Evolutionary conservation across 2,797 vertebrate species (phyloP).

Genomic region (Kryptolebias ocellatus): DNA sequence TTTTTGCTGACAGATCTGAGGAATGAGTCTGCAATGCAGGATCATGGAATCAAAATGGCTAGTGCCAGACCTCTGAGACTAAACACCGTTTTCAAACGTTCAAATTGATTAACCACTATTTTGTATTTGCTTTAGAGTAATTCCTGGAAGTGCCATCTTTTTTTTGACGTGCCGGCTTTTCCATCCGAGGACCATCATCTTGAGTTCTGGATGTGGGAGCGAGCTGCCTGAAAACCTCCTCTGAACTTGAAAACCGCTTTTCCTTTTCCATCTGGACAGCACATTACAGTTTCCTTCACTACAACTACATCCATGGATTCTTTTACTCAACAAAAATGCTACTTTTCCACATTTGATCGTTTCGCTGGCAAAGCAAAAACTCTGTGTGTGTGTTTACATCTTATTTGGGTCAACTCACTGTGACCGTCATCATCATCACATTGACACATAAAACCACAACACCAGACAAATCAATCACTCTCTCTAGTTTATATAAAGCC

Average conservation of each 20-base stretch:
- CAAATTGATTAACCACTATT: slow-evolving; percentile 9
- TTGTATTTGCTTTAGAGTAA: slow-evolving; percentile 11
- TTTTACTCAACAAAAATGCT: slow-evolving; percentile 43
- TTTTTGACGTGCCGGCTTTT: slow-evolving; percentile 28
- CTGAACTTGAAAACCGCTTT: slow-evolving; percentile 17
- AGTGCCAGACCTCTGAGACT: neutral
- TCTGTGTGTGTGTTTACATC: slow-evolving; percentile 8
- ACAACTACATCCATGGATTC: slow-evolving; percentile 32
- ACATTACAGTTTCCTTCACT: slow-evolving; percentile 44
- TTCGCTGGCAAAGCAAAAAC: slow-evolving; percentile 41
- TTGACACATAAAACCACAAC: slow-evolving; percentile 23
- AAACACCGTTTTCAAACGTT: neutral
- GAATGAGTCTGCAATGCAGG: neutral
- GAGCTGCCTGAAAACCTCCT: slow-evolving; percentile 8
- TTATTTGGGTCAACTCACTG: slow-evolving; percentile 27
- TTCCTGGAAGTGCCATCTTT: slow-evolving; percentile 6
- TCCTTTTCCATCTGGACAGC: slow-evolving; percentile 42
- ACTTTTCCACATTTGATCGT: slow-evolving; percentile 16
- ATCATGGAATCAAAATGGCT: neutral
- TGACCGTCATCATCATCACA: slow-evolving; percentile 36
- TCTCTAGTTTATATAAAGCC: slow-evolving; percentile 28
- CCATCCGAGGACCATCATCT: slow-evolving; percentile 9
- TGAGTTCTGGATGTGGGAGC: slow-evolving; percentile 3
- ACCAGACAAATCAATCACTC: slow-evolving; percentile 40
- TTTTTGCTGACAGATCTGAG: neutral